Conservation (phyloP, 1,140 invertebrate species). For the Kradibia gibbosae region DNA sequence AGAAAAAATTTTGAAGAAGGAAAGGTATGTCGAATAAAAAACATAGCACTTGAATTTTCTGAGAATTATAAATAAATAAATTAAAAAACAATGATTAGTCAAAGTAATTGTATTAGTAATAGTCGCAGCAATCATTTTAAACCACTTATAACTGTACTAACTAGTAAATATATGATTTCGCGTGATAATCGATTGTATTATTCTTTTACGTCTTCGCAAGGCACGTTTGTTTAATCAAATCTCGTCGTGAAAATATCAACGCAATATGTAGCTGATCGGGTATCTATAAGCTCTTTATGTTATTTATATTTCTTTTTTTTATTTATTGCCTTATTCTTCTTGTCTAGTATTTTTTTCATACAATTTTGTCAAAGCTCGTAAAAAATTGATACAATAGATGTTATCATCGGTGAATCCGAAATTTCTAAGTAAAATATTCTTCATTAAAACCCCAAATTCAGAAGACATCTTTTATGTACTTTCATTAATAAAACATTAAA, state of each 20-base stretch:
- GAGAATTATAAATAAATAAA: not conserved
- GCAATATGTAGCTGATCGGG: not conserved
- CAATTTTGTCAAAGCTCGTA: not conserved
- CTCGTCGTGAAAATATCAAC: constrained; percentile 10
- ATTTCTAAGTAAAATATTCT: not conserved
- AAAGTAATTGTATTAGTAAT: constrained; percentile 31
- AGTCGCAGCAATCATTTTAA: constrained; percentile 34
- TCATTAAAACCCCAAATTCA: constrained; percentile 13
- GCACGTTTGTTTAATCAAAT: constrained; percentile 22
- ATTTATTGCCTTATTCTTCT: not conserved
- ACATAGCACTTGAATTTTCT: not conserved
- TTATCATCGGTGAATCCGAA: not conserved
- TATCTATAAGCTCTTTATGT: constrained; percentile 23
- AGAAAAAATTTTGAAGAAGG: too few relatives aligned
- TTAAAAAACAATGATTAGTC: constrained; percentile 34
- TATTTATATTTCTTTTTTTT: constrained; percentile 4
- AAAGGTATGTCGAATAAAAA: not conserved
- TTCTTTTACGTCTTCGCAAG: constrained; percentile 17
- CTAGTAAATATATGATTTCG: constrained; percentile 46
- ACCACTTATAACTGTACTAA: constrained; percentile 24
- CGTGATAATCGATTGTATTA: constrained; percentile 39
- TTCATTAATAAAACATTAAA: constrained; percentile 11
- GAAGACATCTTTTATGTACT: constrained; percentile 27
- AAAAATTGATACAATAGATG: constrained; percentile 36
- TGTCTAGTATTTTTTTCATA: not conserved